phyloP scores from a whole-genome alignment of 2,797 vertebrate genomes.

The Ispidina lecontei region DNA sequence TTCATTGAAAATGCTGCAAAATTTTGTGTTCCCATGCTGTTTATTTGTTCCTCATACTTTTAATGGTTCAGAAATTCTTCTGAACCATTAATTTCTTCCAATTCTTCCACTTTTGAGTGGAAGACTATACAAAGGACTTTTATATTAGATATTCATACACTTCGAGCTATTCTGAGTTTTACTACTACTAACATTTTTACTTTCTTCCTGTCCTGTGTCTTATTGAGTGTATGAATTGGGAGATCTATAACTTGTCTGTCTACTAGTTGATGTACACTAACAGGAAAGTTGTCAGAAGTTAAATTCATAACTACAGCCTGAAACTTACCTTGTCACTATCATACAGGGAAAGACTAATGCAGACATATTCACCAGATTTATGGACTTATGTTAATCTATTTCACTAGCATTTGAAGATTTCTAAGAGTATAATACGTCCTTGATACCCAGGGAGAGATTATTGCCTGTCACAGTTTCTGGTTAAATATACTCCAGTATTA shows the following conservation, averaged over 20 bases:
- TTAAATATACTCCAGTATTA: slow-evolving; percentile 14
- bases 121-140: not conserved
- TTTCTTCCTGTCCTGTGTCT: slow-evolving; percentile 6
- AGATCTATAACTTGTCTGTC: not conserved
- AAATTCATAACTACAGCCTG: slow-evolving; percentile 24
- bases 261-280: not conserved
- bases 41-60: not conserved
- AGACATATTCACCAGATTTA: slow-evolving; percentile 34
- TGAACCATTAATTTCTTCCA: too few species aligned
- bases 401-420: slow-evolving; percentile 32
- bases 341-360: slow-evolving; percentile 1
- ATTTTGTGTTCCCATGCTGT: not conserved
- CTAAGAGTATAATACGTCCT: not conserved
- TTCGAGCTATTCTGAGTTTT: not conserved
- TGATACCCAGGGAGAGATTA: slow-evolving; percentile 33
- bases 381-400: not conserved
- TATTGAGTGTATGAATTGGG: not conserved
- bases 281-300: slow-evolving; percentile 36
- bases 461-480: slow-evolving; percentile 11
- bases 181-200: slow-evolving; percentile 2
- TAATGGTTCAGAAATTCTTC: not conserved
- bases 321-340: slow-evolving; percentile 21
- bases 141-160: not conserved
- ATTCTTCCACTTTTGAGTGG: not conserved
- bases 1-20: not conserved